A percentile compares a stretch with the other conserved stretches of the same genome.
These are phyloP conservation scores for Xiphorhynchus elegans DNA, from an alignment of 2,113 vertebrate genomes.

Conservation along the genomic window DNA sequence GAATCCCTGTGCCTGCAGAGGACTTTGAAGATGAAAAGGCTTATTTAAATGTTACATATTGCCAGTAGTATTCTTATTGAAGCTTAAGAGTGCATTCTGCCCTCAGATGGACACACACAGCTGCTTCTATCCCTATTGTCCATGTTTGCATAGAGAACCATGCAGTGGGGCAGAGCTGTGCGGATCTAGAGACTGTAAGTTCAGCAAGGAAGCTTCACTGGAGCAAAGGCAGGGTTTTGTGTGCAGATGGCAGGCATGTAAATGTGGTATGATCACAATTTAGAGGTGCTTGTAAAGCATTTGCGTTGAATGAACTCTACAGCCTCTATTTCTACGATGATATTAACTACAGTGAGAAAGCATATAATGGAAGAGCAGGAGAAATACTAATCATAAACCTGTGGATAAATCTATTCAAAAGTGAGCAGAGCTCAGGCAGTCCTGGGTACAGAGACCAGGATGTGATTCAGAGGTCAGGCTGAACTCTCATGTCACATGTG, in stretches of 20 bases:
- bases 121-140: not conserved
- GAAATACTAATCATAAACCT: not conserved
- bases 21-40: conserved; percentile 48
- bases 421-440: not conserved
- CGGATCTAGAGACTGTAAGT: not conserved
- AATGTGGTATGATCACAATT: conserved; percentile 41
- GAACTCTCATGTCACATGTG: not conserved
- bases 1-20: not conserved
- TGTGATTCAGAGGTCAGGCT: not conserved
- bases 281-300: conserved; percentile 35
- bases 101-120: not conserved
- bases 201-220: conserved; percentile 9
- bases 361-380: not conserved
- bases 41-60: conserved; percentile 20
- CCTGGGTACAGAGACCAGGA: not conserved
- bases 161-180: not conserved
- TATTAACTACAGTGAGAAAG: not conserved
- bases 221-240: conserved; percentile 17
- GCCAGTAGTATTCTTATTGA: not conserved
- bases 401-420: not conserved
- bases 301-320: not conserved
- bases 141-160: not conserved
- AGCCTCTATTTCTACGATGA: not conserved
- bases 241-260: conserved; percentile 54
- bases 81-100: conserved; percentile 17